Percentiles rank a stretch among this genome's conserved stretches.
Conservation (phyloP, 2,797 vertebrate species). For the Melanotaenia parkinsoni region DNA sequence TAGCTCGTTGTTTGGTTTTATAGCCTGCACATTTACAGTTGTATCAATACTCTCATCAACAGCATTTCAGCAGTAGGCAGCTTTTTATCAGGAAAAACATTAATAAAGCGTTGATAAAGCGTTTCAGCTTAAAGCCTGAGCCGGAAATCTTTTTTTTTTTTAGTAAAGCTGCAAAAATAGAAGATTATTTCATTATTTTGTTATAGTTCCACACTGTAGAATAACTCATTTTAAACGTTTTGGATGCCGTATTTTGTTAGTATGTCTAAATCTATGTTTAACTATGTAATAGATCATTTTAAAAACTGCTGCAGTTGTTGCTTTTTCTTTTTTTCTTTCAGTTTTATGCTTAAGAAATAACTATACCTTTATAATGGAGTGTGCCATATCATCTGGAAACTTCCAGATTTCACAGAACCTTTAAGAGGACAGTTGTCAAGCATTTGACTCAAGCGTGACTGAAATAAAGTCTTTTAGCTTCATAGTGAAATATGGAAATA, state of each 20-base stretch:
- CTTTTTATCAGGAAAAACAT: constrained; percentile 1
- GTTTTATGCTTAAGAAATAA: not conserved
- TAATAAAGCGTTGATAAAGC: not conserved
- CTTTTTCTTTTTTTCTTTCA: not conserved
- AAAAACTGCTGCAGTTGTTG: not conserved
- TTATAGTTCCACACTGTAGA: no score
- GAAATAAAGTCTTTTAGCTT: not conserved
- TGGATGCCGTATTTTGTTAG: no score
- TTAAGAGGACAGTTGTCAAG: not conserved
- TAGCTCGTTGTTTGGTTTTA: not conserved
- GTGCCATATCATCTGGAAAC: not conserved
- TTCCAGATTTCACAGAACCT: not conserved
- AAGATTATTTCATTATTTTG: no score
- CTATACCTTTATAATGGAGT: no score
- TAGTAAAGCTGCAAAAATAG: no score
- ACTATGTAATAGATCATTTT: no score
- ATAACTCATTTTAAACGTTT: no score
- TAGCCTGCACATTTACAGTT: not conserved
- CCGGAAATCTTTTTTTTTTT: no score
- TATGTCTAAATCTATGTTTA: no score
- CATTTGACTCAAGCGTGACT: not conserved
- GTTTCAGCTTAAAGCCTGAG: not conserved
- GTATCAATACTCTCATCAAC: not conserved
- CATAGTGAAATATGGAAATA: not conserved
- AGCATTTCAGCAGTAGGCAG: constrained; percentile 2